Percentiles rank a stretch among this genome's conserved stretches.
Conservation (phyloP, 2,888 invertebrate genomes). For the Agrotis clavis region DNA sequence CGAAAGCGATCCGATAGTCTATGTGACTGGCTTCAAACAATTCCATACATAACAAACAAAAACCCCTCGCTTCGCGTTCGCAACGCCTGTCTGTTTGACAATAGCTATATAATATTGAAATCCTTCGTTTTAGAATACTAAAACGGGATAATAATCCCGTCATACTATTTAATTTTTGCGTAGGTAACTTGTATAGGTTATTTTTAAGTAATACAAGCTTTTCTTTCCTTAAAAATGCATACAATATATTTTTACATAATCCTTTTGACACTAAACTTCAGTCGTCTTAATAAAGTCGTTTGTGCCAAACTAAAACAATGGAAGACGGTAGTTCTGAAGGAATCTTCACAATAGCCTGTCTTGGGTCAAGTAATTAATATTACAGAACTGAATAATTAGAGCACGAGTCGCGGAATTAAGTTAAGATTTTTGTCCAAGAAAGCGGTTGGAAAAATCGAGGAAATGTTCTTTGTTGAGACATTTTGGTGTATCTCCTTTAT, state of each 20-base stretch:
- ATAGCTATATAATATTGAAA: too few relatives aligned
- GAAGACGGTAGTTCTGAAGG: slow-evolving; percentile 38
- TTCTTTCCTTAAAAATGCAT: background rate
- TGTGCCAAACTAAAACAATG: slow-evolving; percentile 37
- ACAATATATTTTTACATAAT: slow-evolving; percentile 2
- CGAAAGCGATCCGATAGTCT: too few relatives aligned
- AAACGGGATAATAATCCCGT: too few relatives aligned
- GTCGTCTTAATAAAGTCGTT: slow-evolving; percentile 7
- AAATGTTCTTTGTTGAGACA: slow-evolving; percentile 2
- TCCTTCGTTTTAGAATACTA: too few relatives aligned
- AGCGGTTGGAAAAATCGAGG: slow-evolving; percentile 31
- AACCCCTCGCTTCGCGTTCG: too few relatives aligned
- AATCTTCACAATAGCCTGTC: slow-evolving; percentile 57
- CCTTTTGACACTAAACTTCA: slow-evolving; percentile 11
- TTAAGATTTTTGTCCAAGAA: slow-evolving; percentile 52
- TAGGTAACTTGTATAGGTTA: too few relatives aligned
- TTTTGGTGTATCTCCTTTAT: background rate
- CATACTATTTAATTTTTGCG: too few relatives aligned
- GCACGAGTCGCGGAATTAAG: slow-evolving; percentile 53
- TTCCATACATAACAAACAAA: too few relatives aligned
- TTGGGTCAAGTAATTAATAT: slow-evolving; percentile 63
- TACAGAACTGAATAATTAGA: slow-evolving; percentile 59
- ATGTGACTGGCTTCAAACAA: too few relatives aligned
- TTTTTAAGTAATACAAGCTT: too few relatives aligned
- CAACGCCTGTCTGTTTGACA: too few relatives aligned